Percentiles rank a stretch among this genome's conserved stretches.
Evolutionary conservation across 2,113 vertebrate species (phyloP).

Genomic region (Uria lomvia): DNA sequence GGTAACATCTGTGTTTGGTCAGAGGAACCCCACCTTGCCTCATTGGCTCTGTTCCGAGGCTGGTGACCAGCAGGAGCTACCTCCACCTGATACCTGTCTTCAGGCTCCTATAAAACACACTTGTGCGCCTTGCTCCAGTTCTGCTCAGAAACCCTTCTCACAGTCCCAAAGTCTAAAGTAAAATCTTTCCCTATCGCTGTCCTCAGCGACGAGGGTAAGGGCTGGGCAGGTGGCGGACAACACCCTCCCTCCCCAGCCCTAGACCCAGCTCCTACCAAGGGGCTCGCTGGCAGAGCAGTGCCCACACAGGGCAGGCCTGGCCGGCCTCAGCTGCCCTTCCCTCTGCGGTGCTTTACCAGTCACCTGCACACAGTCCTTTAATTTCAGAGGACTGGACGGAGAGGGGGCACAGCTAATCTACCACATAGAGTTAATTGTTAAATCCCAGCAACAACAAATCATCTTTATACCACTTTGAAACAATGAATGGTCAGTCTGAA

Average conservation of each 20-base stretch:
- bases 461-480: not conserved
- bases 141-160: not conserved
- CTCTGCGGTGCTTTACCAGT: not conserved
- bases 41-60: not conserved
- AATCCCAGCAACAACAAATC: not conserved
- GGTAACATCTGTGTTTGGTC: not conserved
- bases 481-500: not conserved
- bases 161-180: not conserved
- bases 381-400: not conserved
- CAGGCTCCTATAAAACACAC: not conserved
- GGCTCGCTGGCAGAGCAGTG: not conserved
- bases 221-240: fast-evolving
- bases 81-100: not conserved
- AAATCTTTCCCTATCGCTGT: not conserved
- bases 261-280: not conserved
- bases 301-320: not conserved
- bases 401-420: not conserved
- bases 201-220: not conserved
- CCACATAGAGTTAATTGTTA: not conserved
- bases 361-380: not conserved
- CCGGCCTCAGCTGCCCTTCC: not conserved
- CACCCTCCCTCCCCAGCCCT: not conserved
- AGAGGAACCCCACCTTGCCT: not conserved
- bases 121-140: not conserved
- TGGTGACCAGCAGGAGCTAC: not conserved